A percentile compares a stretch with the other conserved stretches of the same genome.
Conservation (phyloP, 2,888 invertebrate species). For the Nephrotoma flavescens region DNA sequence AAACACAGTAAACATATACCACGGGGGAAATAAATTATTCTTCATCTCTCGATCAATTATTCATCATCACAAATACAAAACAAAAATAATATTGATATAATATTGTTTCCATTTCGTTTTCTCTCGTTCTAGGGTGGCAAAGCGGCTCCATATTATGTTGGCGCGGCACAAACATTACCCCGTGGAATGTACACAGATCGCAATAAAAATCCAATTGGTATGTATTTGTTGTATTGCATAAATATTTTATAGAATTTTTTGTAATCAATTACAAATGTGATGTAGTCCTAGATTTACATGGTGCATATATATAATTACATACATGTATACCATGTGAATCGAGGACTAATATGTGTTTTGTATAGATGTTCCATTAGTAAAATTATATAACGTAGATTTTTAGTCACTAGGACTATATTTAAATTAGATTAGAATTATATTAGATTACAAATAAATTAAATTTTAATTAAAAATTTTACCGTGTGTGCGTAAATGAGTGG, state of each 20-base stretch:
- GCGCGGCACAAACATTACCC: slow-evolving; percentile 29
- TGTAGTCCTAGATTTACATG: background rate
- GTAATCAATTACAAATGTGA: background rate
- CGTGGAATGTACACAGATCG: slow-evolving; percentile 36
- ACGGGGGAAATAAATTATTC: background rate
- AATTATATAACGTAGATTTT: background rate
- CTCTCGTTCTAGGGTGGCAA: slow-evolving; percentile 26
- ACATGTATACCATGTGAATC: background rate
- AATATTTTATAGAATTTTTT: background rate
- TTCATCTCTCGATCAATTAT: background rate
- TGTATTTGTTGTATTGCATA: slow-evolving; percentile 12
- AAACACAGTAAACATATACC: background rate
- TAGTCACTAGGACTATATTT: background rate
- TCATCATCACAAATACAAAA: background rate
- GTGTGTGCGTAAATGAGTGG: background rate
- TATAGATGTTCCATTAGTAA: background rate
- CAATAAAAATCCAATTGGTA: slow-evolving; percentile 30
- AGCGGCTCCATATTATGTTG: slow-evolving; percentile 32
- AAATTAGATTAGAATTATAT: background rate
- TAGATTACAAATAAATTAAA: background rate
- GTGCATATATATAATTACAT: background rate
- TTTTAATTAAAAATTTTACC: background rate
- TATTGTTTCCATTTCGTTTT: slow-evolving; percentile 5
- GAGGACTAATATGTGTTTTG: background rate
- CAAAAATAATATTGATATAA: background rate